These are phyloP conservation scores for Dexiosoma caninum DNA, from an alignment of 2,888 invertebrate species.

Conservation along the genomic window DNA sequence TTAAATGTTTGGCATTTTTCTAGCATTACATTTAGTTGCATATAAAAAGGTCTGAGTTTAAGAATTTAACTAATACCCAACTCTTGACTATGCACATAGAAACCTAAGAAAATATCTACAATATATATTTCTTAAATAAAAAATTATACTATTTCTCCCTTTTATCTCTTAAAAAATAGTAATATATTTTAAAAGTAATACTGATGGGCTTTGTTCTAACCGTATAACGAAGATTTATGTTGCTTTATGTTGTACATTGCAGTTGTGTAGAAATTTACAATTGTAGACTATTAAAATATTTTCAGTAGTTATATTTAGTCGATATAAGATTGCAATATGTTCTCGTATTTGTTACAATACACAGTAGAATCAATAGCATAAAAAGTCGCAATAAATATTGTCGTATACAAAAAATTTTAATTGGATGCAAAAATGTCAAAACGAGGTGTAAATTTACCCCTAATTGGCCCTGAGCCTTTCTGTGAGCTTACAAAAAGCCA, in stretches of 20 bases:
- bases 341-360: background rate
- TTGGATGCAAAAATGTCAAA: too few species aligned
- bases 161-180: conserved; percentile 12
- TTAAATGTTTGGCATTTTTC: background rate
- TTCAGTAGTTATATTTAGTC: conserved; percentile 18
- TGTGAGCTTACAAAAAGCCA: too few species aligned
- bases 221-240: conserved; percentile 61
- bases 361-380: background rate
- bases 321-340: background rate
- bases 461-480: too few species aligned
- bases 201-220: conserved; percentile 60
- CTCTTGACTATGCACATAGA: background rate
- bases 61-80: background rate
- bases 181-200: conserved; percentile 56
- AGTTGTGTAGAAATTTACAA: conserved; percentile 28
- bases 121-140: background rate
- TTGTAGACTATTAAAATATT: conserved; percentile 14
- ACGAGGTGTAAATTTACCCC: too few species aligned
- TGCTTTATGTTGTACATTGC: conserved; percentile 33
- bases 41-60: background rate
- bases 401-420: too few species aligned
- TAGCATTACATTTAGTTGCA: background rate
- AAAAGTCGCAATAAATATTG: background rate
- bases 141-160: conserved; percentile 3
- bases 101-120: background rate